Evolutionary conservation across 2,113 vertebrate species (phyloP).

Genomic region (Scomber colias): DNA sequence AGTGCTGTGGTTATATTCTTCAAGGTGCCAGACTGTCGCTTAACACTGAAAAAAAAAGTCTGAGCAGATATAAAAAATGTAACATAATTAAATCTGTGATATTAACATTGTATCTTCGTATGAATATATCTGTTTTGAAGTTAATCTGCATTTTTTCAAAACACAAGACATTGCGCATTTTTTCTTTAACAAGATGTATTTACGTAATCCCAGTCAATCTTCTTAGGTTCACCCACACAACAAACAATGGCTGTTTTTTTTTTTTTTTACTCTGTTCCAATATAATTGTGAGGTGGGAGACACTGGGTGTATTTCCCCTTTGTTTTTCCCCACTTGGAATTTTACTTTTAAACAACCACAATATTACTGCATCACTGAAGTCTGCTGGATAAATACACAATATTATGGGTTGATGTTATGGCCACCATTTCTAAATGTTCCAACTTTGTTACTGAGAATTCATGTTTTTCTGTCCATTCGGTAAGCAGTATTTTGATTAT

Average conservation of each 20-base stretch:
- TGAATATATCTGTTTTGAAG: too few species aligned
- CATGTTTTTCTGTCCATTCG: too few species aligned
- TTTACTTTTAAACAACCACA: not conserved
- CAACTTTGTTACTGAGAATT: too few species aligned
- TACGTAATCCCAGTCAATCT: not conserved
- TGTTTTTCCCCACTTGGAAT: not conserved
- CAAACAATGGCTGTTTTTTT: not conserved
- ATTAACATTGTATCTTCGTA: too few species aligned
- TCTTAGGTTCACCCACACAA: not conserved
- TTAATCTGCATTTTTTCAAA: not conserved
- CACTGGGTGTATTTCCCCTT: not conserved
- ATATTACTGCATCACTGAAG: too few species aligned
- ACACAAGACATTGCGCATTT: not conserved
- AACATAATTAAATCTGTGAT: too few species aligned
- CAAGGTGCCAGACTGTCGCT: slow-evolving; percentile 23
- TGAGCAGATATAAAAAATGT: too few species aligned
- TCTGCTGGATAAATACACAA: too few species aligned
- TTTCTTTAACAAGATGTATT: not conserved
- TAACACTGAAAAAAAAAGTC: too few species aligned
- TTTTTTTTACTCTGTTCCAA: not conserved
- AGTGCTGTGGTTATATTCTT: slow-evolving; percentile 1
- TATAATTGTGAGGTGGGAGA: not conserved
- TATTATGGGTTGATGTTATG: too few species aligned
- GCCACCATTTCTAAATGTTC: too few species aligned
- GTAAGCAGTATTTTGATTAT: too few species aligned